A percentile compares a stretch with the other conserved stretches of the same genome.
Evolutionary conservation across 2,113 vertebrate species (phyloP).

Genomic region (Ceyx margarethae): DNA sequence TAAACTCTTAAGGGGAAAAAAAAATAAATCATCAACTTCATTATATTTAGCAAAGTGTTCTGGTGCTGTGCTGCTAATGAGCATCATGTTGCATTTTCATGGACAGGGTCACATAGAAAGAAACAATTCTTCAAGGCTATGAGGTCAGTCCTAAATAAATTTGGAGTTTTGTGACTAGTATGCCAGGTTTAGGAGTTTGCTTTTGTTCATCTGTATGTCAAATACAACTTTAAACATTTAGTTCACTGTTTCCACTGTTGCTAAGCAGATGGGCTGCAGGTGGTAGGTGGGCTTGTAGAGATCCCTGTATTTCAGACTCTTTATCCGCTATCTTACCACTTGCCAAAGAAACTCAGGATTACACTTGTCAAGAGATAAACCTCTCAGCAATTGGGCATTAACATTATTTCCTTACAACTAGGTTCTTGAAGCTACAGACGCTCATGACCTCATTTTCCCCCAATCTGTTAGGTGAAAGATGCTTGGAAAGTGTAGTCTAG

Average conservation of each 20-base stretch:
- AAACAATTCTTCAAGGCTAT: not conserved
- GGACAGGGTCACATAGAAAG: not conserved
- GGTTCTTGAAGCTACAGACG: not conserved
- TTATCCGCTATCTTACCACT: not conserved
- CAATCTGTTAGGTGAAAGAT: not conserved
- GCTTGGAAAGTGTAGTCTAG: not conserved
- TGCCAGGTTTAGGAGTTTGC: not conserved
- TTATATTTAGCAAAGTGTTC: not conserved
- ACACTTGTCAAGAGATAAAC: not conserved
- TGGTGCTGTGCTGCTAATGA: not conserved
- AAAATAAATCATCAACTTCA: not conserved
- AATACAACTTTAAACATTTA: not conserved
- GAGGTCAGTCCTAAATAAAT: not conserved
- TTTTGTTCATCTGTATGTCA: not conserved
- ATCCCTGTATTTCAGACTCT: not conserved
- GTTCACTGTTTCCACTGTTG: not conserved
- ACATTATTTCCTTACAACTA: not conserved
- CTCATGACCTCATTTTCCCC: not conserved
- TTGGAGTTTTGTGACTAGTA: not conserved
- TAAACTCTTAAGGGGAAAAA: not conserved
- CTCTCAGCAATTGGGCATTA: not conserved
- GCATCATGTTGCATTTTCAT: not conserved
- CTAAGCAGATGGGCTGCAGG: constrained; percentile 22
- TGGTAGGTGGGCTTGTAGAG: constrained; percentile 14
- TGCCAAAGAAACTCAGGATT: not conserved